Evolutionary conservation across 2,888 invertebrate species (phyloP), one percentile per base, ranked within the genome.

Genomic region (Harpagoxenus sublaevis): DNA sequence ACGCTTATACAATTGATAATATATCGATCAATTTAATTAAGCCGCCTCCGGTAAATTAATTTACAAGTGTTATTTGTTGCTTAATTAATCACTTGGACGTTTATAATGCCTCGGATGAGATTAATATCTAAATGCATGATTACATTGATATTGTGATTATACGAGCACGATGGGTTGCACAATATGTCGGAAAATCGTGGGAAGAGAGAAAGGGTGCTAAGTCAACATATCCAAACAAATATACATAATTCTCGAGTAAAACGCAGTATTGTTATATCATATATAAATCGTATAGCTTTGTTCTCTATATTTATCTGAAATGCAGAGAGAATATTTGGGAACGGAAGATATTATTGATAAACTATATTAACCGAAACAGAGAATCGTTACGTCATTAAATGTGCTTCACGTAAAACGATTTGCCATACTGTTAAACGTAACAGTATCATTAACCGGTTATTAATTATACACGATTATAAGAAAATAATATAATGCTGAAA

Each of bases 61-160:
- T 84, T 74, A 84, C 81, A 81, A 79, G 84, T 71, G 85, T 84
- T 86, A 85, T 86, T 89, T 87, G 86, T 83, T 86, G 83, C 75
- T 75, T 89, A 87, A 89, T 90, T 89, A 91, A 87, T 84, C 77
- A 78, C 60, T 55, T 74, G 85, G 86, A 73, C 75, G 84, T 83
- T 89, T 92, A 78, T 78, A 88, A 89, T 88, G 85, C 87, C 78
- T 86, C 73, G 84, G 82, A 85, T 73, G 51, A 68, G 83, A 88
- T 91, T 86, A 88, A 87, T 89, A 85, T 82, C 65, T 71, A 77
- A 70, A 82, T 84, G 74, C 84, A 77, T 84, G 83, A 70, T 83
- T 83, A 84, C 39, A 70, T 73, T 75, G 86, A 87, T 78, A 55
- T 88, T 88, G 85, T 57, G 79, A 78, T 70, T 86, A 65, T 79